These are phyloP conservation scores for Helicolenus hilgendorfi DNA, from an alignment of 2,797 vertebrate species.

Conservation along the genomic window DNA sequence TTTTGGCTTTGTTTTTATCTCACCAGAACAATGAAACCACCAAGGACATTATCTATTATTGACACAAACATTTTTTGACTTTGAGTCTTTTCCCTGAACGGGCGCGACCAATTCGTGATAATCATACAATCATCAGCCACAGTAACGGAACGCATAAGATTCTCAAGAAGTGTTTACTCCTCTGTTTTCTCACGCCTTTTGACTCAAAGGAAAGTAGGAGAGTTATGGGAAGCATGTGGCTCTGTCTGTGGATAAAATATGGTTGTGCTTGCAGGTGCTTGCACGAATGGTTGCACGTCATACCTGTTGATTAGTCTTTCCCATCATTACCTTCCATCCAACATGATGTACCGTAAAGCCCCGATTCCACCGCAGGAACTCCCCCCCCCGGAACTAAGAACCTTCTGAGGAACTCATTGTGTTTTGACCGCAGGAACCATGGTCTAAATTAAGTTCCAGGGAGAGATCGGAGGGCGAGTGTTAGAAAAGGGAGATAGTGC, in stretches of 20 bases:
- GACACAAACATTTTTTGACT: neutral
- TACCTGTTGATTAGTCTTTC: neutral
- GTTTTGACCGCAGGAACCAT: no score
- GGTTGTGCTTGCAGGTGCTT: no score
- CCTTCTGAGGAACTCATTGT: no score
- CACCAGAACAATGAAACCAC: neutral
- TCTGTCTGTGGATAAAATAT: neutral
- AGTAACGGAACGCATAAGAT: neutral
- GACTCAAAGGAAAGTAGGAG: neutral
- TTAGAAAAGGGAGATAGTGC: no score
- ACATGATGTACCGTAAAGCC: neutral
- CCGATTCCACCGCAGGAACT: no score
- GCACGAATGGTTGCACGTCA: neutral
- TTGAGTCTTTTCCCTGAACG: neutral
- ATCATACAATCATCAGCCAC: neutral
- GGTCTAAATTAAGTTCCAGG: no score
- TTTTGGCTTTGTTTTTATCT: neutral
- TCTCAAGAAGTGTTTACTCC: neutral
- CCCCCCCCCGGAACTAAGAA: no score
- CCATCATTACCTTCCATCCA: neutral
- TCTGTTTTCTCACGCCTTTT: neutral
- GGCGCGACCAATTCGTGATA: neutral
- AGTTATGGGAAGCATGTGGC: neutral
- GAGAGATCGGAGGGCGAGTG: no score
- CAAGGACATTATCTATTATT: neutral